Conservation (phyloP, 2,888 invertebrate species). For the Bibio marci region DNA sequence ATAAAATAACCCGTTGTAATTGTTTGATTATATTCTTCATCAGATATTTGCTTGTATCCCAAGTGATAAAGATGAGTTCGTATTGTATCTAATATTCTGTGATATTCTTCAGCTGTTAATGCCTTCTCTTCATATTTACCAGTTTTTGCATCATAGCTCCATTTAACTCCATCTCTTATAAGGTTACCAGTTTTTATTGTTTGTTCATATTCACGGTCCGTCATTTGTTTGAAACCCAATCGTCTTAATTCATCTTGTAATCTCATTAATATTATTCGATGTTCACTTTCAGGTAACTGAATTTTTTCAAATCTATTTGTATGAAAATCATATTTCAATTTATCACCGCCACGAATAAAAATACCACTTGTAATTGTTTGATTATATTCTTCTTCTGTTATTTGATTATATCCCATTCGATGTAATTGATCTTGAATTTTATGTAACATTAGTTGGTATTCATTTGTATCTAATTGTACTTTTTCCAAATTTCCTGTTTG, state of each 20-base stretch:
- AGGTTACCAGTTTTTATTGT: slow-evolving; percentile 1
- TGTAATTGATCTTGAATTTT: too few species aligned
- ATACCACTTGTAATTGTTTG: neutral
- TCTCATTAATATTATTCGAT: too few species aligned
- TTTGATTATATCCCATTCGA: too few species aligned
- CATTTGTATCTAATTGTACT: neutral
- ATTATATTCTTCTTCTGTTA: neutral
- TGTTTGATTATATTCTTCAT: neutral
- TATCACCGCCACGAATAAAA: too few species aligned
- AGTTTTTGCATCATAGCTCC: neutral
- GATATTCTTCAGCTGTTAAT: slow-evolving; percentile 1
- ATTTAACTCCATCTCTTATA: neutral
- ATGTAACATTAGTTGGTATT: too few species aligned
- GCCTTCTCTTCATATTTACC: slow-evolving; percentile 1
- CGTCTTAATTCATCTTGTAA: too few species aligned
- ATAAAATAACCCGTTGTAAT: neutral
- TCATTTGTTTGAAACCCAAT: too few species aligned
- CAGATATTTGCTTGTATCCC: slow-evolving; percentile 1
- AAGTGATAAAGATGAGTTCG: neutral
- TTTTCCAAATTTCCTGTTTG: neutral
- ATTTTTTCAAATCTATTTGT: too few species aligned
- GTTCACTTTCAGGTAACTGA: too few species aligned
- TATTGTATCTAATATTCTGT: neutral
- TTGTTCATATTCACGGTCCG: too few species aligned
- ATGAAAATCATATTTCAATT: too few species aligned